These are phyloP conservation scores for Numenius arquata DNA, from an alignment of 2,113 vertebrate genomes.

Conservation along the genomic window DNA sequence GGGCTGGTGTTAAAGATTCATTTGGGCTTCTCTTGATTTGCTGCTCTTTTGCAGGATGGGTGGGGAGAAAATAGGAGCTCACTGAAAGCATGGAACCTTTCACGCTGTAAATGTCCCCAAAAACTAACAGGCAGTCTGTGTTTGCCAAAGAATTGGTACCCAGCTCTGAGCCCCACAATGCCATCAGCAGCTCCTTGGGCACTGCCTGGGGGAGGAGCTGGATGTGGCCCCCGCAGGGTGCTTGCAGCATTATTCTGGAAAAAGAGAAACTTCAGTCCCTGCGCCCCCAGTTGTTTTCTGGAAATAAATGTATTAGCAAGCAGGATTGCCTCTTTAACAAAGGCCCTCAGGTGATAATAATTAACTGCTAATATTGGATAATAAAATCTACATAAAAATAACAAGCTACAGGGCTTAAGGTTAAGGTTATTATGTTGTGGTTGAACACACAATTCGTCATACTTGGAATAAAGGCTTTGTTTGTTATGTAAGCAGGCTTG, in stretches of 20 bases:
- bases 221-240: rapidly evolving
- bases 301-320: neutral
- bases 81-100: neutral
- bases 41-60: neutral
- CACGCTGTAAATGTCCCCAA: neutral
- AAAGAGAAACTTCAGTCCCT: neutral
- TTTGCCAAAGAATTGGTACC: neutral
- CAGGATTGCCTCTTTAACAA: neutral
- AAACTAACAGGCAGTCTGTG: neutral
- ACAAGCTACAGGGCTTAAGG: constrained; percentile 39
- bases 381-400: constrained; percentile 58
- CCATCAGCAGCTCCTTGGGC: neutral
- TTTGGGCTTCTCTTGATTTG: neutral
- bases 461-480: constrained; percentile 37
- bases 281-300: neutral
- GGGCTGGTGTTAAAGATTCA: neutral
- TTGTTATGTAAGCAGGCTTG: constrained; percentile 51
- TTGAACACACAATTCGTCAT: constrained; percentile 16
- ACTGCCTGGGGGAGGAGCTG: neutral
- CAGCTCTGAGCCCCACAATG: neutral
- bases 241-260: neutral
- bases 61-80: neutral
- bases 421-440: constrained; percentile 21
- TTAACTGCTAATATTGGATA: constrained; percentile 48
- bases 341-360: constrained; percentile 40